Conservation (phyloP, 2,888 invertebrate species). For the Himalopsyche japonica region DNA sequence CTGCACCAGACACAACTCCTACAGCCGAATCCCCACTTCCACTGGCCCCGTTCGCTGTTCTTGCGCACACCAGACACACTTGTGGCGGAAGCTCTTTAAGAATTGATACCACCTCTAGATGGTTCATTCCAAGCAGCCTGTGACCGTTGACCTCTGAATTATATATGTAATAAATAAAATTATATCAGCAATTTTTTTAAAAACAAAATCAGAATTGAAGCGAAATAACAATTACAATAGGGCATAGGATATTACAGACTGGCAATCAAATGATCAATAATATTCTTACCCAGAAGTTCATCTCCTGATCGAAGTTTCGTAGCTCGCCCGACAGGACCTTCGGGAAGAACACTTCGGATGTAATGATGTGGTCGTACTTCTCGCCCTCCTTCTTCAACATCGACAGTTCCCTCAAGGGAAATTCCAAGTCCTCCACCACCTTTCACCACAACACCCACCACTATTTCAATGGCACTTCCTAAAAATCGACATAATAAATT, state of each 20-base stretch:
- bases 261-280: not conserved
- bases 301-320: slow-evolving; percentile 90
- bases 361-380: slow-evolving; percentile 99
- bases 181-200: not conserved
- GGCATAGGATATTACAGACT: not conserved
- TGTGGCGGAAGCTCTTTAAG: slow-evolving; percentile 88
- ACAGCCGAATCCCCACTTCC: not conserved
- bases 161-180: not conserved
- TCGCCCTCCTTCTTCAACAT: slow-evolving; percentile 94
- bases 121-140: slow-evolving; percentile 86
- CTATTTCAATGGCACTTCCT: slow-evolving; percentile 58
- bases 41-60: slow-evolving; percentile 45
- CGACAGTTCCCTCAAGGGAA: slow-evolving; percentile 96
- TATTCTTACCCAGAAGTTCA: slow-evolving; percentile 73
- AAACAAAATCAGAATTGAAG: too few relatives aligned
- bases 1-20: slow-evolving; percentile 6
- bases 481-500: slow-evolving; percentile 44
- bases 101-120: slow-evolving; percentile 91
- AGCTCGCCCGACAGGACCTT: slow-evolving; percentile 95
- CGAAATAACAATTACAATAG: not conserved
- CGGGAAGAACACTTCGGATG: slow-evolving; percentile 94
- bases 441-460: slow-evolving; percentile 59
- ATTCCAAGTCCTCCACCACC: slow-evolving; percentile 96
- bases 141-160: slow-evolving; percentile 82
- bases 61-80: slow-evolving; percentile 89